Evolutionary conservation across 2,113 vertebrate species (phyloP).

Genomic region (Copsychus sechellarum): DNA sequence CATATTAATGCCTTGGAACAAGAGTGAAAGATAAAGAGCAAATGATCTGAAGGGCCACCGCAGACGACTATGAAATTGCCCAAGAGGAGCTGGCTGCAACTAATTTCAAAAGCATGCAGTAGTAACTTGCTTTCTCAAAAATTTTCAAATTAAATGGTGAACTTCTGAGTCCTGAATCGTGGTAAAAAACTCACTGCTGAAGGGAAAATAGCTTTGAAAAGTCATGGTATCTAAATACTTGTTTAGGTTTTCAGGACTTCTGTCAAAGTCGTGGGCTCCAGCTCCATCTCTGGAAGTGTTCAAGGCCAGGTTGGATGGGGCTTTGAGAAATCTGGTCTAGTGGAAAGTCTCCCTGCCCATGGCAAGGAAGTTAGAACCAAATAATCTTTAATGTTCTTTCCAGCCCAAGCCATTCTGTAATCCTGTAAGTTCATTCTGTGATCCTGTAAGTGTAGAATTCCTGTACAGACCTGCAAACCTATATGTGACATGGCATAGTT

Average conservation of each 20-base stretch:
- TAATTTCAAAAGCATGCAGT: not conserved
- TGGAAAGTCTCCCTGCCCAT: not conserved
- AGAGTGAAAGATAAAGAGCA: constrained; percentile 3
- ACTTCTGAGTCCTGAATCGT: not conserved
- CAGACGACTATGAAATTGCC: not conserved
- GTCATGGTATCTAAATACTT: not conserved
- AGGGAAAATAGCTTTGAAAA: not conserved
- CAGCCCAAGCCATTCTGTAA: not conserved
- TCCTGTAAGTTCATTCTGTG: not conserved
- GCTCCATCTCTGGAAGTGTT: fast-evolving
- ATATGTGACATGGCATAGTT: not conserved
- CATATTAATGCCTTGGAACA: not conserved
- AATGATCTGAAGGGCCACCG: not conserved
- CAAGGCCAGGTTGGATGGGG: fast-evolving
- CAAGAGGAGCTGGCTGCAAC: not conserved
- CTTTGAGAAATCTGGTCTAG: not conserved
- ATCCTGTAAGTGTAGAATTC: not conserved
- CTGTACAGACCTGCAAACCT: not conserved
- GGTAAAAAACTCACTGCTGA: not conserved
- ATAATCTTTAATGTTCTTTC: not conserved
- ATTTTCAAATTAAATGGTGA: not conserved
- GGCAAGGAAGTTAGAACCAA: not conserved
- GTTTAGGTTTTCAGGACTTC: not conserved
- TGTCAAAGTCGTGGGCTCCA: no score
- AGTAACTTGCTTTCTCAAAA: not conserved